phyloP scores from a whole-genome alignment of 2,888 invertebrate genomes.

The Ophion costatus region DNA sequence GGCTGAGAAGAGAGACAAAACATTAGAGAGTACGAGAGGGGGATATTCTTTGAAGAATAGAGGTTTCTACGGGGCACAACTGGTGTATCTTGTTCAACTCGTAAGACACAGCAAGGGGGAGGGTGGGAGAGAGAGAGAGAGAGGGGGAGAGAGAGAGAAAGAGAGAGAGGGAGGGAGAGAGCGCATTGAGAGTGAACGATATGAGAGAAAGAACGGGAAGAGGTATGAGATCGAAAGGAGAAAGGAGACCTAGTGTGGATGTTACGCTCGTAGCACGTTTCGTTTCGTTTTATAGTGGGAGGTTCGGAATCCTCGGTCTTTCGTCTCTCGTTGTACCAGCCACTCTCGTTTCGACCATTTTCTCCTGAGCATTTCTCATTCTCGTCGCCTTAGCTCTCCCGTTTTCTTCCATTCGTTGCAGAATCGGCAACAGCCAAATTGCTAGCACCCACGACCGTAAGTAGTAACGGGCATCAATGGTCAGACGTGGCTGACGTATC shows the following conservation, averaged over 20 bases:
- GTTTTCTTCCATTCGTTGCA: background rate
- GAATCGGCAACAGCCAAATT: conserved; percentile 24
- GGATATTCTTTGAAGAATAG: conserved; percentile 36
- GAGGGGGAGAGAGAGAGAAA: conserved; percentile 11
- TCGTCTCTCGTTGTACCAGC: conserved; percentile 38
- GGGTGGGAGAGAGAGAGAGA: conserved; percentile 15
- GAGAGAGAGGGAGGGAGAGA: background rate
- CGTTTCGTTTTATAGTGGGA: conserved; percentile 46
- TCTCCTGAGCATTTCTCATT: conserved; percentile 27
- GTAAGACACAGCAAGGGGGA: conserved; percentile 2
- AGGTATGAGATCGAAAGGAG: conserved; percentile 40
- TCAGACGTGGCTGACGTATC: conserved; percentile 18
- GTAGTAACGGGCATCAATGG: conserved; percentile 11
- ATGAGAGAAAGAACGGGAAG: conserved; percentile 15
- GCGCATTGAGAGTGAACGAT: conserved; percentile 2
- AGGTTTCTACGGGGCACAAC: conserved; percentile 23
- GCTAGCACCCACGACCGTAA: background rate
- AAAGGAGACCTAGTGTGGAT: conserved; percentile 23
- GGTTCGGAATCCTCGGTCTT: conserved; percentile 14
- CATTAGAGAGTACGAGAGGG: background rate
- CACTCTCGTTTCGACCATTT: conserved; percentile 34
- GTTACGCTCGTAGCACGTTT: conserved; percentile 60
- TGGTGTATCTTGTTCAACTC: conserved; percentile 38
- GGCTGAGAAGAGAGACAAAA: background rate
- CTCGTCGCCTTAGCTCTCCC: conserved; percentile 14